Evolutionary conservation across 2,888 invertebrate genomes (phyloP).

Genomic region (Drosophila cyrtoloma): DNA sequence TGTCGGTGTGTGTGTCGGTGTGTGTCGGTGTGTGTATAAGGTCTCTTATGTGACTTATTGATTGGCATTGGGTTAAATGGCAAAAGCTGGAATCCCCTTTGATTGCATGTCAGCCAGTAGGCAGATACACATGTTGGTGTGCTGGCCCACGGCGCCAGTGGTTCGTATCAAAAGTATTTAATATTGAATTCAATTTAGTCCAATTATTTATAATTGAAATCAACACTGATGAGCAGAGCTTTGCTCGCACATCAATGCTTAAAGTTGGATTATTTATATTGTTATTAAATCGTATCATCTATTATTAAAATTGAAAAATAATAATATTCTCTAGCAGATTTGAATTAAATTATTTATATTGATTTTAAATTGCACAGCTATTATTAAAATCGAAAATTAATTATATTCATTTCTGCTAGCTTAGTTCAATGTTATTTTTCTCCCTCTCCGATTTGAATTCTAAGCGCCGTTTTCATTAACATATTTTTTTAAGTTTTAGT

Average conservation of each 20-base stretch:
- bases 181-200: constrained; percentile 20
- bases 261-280: not conserved
- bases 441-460: not conserved
- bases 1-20: too few species aligned
- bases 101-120: constrained; percentile 58
- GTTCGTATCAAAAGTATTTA: constrained; percentile 32
- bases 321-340: too few species aligned
- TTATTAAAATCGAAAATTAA: not conserved
- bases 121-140: constrained; percentile 11
- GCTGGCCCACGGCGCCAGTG: constrained; percentile 14
- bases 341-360: not conserved
- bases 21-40: constrained; percentile 10
- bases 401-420: not conserved
- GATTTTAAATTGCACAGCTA: not conserved
- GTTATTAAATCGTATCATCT: not conserved
- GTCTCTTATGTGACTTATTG: constrained; percentile 71
- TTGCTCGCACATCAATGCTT: not conserved
- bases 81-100: constrained; percentile 55
- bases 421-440: not conserved
- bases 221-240: constrained; percentile 2
- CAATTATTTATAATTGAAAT: constrained; percentile 31
- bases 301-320: not conserved
- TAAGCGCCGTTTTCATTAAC: not conserved
- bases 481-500: not conserved
- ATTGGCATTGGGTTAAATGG: constrained; percentile 68